Base-by-base conservation (phyloP, 1,140 invertebrate genomes). In the Gerris buenoi region DNA sequence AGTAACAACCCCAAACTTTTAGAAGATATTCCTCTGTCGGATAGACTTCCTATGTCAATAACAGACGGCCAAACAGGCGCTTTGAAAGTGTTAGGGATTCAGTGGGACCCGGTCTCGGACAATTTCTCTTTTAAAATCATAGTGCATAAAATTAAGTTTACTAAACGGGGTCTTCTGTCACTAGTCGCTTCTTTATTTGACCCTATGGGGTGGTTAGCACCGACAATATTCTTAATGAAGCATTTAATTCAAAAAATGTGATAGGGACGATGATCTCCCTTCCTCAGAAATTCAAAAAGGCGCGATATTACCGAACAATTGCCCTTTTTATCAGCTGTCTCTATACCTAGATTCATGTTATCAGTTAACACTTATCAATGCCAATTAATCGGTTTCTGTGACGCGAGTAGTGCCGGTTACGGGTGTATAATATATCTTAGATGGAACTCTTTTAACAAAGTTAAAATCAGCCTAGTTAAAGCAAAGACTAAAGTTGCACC, bases 1-100 rank as follows among this genome's bases (percentile, higher is more conserved):
- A 66, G 60, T 14, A 70, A 68, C 59, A 26, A 10, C 15, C 2
- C 27, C 0, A 2, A 70, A 22, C 27, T 71, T 2, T 46, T 46
- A 18, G 33, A 46, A 46, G 33, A 46, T 46, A 46, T 46, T 46
- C 33, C 33, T 18, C 5, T 10, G 33, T 46, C 33, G 5, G 33
- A 46, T 46, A 5, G 33, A 46, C 5, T 46, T 18, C 33, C 33
- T 18, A 5, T 46, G 5, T 10, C 5, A 10, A 46, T 46, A 10
- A 10, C 5, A 5, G 33, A 46, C 18, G 33, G 18, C 5, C 5
- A 46, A 46, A 5, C 5, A 46, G 18, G 5, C 18, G 5, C 33
- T 46, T 5, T 46, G 33, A 46, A 46, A 46, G 33, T 46, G 33
- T 46, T 46, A 46, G 33, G 33, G 5, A 46, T 46, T 10, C 5